Evolutionary conservation across 2,113 vertebrate species (phyloP).

Genomic region (Pteruthius melanotis): DNA sequence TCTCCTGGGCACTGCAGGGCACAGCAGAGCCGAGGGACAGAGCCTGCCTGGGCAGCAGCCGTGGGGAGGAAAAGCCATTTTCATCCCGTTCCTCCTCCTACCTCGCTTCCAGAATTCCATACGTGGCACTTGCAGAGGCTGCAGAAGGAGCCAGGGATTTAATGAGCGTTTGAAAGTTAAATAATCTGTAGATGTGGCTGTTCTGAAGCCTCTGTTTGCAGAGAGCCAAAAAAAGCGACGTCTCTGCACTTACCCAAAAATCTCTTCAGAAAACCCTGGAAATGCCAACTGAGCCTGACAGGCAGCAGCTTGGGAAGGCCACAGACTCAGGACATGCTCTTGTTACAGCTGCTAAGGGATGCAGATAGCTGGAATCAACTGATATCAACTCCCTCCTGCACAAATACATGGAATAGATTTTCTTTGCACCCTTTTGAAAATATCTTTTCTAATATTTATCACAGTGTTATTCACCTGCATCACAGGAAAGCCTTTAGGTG

Average conservation of each 20-base stretch:
- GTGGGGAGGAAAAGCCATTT: neutral
- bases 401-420: neutral
- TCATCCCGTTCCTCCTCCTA: neutral
- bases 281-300: neutral
- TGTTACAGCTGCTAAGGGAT: neutral
- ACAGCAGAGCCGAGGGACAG: neutral
- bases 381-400: neutral
- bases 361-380: neutral
- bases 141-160: constrained; percentile 23
- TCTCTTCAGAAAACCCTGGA: neutral
- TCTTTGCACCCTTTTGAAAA: neutral
- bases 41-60: neutral
- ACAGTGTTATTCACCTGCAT: neutral
- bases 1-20: neutral
- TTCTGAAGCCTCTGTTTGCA: constrained; percentile 35
- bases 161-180: constrained; percentile 36
- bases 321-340: neutral
- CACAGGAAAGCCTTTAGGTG: neutral
- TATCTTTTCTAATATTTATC: neutral
- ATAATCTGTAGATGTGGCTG: constrained; percentile 5
- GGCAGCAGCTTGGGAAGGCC: neutral
- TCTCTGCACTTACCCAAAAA: neutral
- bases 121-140: neutral
- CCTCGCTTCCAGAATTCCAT: neutral
- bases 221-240: neutral